A percentile compares a stretch with the other conserved stretches of the same genome.
These are phyloP conservation scores for Prionace glauca DNA, from an alignment of 2,797 vertebrate species.

Conservation along the genomic window DNA sequence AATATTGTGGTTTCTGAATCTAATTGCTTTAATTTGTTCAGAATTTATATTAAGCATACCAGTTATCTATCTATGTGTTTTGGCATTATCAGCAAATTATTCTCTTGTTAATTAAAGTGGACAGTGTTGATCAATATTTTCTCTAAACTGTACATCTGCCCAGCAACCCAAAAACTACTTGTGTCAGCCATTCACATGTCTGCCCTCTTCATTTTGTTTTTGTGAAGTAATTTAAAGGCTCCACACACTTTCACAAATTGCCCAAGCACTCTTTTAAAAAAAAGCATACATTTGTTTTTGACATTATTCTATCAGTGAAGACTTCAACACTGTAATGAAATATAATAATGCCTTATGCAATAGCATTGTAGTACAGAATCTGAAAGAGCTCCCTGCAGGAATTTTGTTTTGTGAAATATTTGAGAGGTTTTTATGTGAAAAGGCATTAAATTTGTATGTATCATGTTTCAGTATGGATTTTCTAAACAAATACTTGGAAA, in stretches of 20 bases:
- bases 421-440: not conserved
- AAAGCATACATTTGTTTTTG: not conserved
- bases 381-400: not conserved
- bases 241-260: too few species aligned
- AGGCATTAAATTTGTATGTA: not conserved
- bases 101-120: not conserved
- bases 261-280: too few species aligned
- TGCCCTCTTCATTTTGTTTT: too few species aligned
- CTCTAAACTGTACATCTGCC: not conserved
- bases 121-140: not conserved
- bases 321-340: too few species aligned
- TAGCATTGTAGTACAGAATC: not conserved
- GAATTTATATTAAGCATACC: not conserved
- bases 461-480: not conserved
- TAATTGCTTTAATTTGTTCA: not conserved
- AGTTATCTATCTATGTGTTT: not conserved
- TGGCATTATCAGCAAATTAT: not conserved
- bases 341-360: not conserved
- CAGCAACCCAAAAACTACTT: too few species aligned
- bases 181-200: not conserved
- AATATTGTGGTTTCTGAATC: not conserved
- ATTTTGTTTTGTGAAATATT: not conserved
- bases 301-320: not conserved
- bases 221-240: too few species aligned
- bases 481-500: not conserved